Evolutionary conservation across 2,888 invertebrate genomes (phyloP), one percentile per base, ranked within the genome.

Genomic region (Andrena dorsata): DNA sequence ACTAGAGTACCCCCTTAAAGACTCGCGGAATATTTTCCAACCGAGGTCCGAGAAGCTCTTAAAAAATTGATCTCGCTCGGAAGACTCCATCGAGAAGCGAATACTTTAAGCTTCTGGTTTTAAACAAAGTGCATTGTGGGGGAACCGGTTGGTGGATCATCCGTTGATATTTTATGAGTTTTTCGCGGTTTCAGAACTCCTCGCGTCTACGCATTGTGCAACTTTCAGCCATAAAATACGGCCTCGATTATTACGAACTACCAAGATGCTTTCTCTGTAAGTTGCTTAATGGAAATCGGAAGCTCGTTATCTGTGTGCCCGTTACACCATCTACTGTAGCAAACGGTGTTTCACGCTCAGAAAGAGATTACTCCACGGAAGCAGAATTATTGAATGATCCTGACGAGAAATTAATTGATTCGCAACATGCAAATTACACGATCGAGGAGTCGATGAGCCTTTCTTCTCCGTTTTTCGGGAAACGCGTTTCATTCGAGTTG

Each of bases 221-320:
- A 69, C 69, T 47, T 60, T 47, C 28, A 13, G 10, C 23, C 70
- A 13, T 70, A 58, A 70, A 70, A 70, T 30, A 30, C 20, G 41
- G 58, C 58, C 16, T n/a, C 56, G 28, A 70, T 70, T 70, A 60
- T 70, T 58, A 47, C 58, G 47, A 60, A 60, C 58, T 60, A 47
- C 41, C 41, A 60, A 70, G 56, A 30, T 70, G 56, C 13, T 47
- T 47, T n/a, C 30, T 3, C 2, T 47, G 28, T 47, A 47, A 70
- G 30, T 70, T 47, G 35, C 8, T 70, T 60, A 41, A 60, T 60
- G 58, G 41, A 60, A 70, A 60, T 47, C 20, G 30, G 47, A 60
- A 70, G 28, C 30, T 70, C 47, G 58, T 58, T 47, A 41, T 26
- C 10, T 23, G 7, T 35, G 20, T 23, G 28, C 58, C 28, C 28